Evolutionary conservation across 2,888 invertebrate species (phyloP), one percentile per base, ranked within the genome.

Genomic region (Liodrosophila aerea): DNA sequence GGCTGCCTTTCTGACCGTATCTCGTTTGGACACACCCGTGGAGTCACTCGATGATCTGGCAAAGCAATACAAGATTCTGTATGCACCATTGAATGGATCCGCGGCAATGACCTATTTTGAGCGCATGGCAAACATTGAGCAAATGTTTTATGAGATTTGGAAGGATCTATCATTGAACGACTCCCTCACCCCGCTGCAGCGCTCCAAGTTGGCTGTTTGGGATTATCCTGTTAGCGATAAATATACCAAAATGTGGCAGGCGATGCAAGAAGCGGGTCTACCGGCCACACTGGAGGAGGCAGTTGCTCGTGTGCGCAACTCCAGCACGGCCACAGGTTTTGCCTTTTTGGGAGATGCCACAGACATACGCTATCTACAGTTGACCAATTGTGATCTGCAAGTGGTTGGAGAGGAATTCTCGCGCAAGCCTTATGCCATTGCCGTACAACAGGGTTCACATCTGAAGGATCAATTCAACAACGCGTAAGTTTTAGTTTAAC

Each of bases 171-270:
- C 97, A 30, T 91, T 99, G 15, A 97, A 98, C 88, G 98, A 98
- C 90, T 97, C 96, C 50, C 90, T 98, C 46, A 94, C 94, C 15
- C 96, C 97, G 57, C 93, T 96, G 3, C 97, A 98, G 87, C 92
- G 98, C 27, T 96, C 98, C 0, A 96, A 98, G 88, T 90, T 98
- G 11, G 98, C 99, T 0, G 99, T 99, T 0, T 99, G 98, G 98
- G 98, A 99, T 89, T 99, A 99, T 89, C 99, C 99, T 0, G 98
- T 99, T 0, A 97, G 97, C 85, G 98, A 99, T 90, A 98, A 97
- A 87, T 99, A 97, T 89, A 98, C 98, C 34, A 99, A 98, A 91
- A 98, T 99, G 95, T 98, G 98, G 96, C 96, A 98, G 88, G 96
- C 97, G 0, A 99, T 98, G 97, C 92, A 93, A 82, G 93, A 93